Evolutionary conservation across 2,888 invertebrate genomes (phyloP).

Genomic region (Stenodema calcarata): DNA sequence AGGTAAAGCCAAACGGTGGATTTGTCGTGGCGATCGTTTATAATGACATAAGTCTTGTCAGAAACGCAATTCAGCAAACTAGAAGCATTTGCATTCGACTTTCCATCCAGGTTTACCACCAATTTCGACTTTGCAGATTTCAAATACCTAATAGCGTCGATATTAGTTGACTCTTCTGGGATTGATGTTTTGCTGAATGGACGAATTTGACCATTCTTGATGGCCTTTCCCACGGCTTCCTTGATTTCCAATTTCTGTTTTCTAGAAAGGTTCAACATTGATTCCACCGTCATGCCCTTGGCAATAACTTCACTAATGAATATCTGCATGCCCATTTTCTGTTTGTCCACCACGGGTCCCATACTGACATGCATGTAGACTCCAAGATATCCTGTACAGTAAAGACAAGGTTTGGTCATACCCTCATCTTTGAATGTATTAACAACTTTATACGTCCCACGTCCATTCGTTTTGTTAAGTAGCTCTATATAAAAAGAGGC

Average conservation of each 20-base stretch:
- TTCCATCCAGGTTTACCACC: not conserved
- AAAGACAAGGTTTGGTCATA: not conserved
- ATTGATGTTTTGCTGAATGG: not conserved
- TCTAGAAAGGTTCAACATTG: not conserved
- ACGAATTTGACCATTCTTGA: not conserved
- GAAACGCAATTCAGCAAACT: not conserved
- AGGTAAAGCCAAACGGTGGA: slow-evolving; percentile 1
- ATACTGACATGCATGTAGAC: not conserved
- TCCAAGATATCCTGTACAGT: not conserved
- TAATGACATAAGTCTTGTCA: not conserved
- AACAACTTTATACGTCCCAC: slow-evolving; percentile 34
- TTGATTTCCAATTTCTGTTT: not conserved
- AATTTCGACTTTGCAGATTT: not conserved
- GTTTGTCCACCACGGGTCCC: not conserved
- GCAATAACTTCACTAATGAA: not conserved
- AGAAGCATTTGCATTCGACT: not conserved
- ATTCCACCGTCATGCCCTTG: not conserved
- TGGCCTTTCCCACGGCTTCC: not conserved
- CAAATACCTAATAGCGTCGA: not conserved
- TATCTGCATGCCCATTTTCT: not conserved
- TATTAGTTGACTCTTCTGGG: not conserved
- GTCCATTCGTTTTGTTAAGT: slow-evolving; percentile 15
- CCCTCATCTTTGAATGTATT: slow-evolving; percentile 31
- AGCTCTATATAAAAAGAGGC: not conserved
- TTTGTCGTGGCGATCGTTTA: not conserved